Percentiles rank a stretch among this genome's conserved stretches.
These are phyloP conservation scores for Hyposmocoma kahamanoa DNA, from an alignment of 1,140 invertebrate species.

Conservation along the genomic window DNA sequence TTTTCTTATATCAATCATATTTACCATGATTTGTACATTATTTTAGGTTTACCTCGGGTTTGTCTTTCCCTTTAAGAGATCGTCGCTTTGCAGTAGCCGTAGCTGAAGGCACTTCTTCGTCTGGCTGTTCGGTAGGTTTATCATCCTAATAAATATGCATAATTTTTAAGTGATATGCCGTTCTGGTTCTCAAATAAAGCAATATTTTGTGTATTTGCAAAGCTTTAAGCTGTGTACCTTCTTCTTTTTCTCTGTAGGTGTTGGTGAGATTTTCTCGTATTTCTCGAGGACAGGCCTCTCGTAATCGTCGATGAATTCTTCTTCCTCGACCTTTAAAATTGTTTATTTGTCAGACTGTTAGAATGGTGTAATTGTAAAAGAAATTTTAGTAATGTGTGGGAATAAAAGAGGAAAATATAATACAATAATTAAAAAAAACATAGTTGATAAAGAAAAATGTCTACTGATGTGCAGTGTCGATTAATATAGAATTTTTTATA, in stretches of 20 bases:
- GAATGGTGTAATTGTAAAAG: too few relatives aligned
- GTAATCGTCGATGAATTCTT: conserved; percentile 74
- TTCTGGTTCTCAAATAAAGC: too few relatives aligned
- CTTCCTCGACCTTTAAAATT: conserved; percentile 70
- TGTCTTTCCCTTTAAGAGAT: conserved; percentile 60
- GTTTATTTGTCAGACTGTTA: too few relatives aligned
- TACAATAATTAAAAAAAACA: too few relatives aligned
- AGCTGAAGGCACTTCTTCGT: conserved; percentile 47
- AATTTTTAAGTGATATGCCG: neutral
- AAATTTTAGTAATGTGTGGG: too few relatives aligned
- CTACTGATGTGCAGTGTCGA: too few relatives aligned
- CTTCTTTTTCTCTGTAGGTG: conserved; percentile 66
- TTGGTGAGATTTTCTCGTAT: conserved; percentile 74
- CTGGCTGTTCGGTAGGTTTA: conserved; percentile 48
- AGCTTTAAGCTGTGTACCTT: conserved; percentile 42
- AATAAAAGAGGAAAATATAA: too few relatives aligned
- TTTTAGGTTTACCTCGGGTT: conserved; percentile 64
- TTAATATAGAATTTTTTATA: too few relatives aligned
- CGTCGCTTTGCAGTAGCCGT: conserved; percentile 46
- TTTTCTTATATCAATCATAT: neutral
- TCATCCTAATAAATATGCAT: conserved; percentile 45
- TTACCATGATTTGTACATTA: too few relatives aligned
- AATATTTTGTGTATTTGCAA: neutral
- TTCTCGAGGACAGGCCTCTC: conserved; percentile 80
- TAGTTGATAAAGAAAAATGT: too few relatives aligned